Conservation (phyloP, 2,797 vertebrate genomes). For the Gephyroberyx darwinii region DNA sequence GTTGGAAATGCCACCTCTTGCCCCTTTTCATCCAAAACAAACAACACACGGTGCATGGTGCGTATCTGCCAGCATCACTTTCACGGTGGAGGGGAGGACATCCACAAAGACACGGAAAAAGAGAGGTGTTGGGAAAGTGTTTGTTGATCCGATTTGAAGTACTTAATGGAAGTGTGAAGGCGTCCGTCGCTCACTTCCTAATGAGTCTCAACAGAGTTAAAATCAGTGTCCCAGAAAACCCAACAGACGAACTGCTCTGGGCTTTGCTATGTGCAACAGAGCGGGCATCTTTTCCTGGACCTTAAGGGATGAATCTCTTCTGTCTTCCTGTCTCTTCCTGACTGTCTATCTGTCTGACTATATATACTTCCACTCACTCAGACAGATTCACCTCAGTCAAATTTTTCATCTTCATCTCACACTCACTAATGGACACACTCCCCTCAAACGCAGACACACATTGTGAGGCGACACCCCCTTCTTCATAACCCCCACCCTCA, state of each 20-base stretch:
- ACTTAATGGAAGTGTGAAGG: slow-evolving; percentile 53
- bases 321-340: neutral
- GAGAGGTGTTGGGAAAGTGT: slow-evolving; percentile 14
- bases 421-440: neutral
- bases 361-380: slow-evolving; percentile 20
- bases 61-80: slow-evolving; percentile 51
- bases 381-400: slow-evolving; percentile 19
- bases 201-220: slow-evolving; percentile 73
- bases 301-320: slow-evolving; percentile 41
- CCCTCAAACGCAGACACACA: slow-evolving; percentile 8
- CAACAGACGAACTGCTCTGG: slow-evolving; percentile 46
- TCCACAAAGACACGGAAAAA: slow-evolving; percentile 21
- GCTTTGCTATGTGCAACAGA: slow-evolving; percentile 43
- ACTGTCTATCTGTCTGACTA: slow-evolving; percentile 9
- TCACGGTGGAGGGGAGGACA: slow-evolving; percentile 45
- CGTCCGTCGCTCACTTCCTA: slow-evolving; percentile 64
- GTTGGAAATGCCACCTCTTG: slow-evolving; percentile 70
- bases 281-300: slow-evolving; percentile 42
- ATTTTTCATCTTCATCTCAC: slow-evolving; percentile 28
- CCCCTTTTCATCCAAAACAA: slow-evolving; percentile 64
- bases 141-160: slow-evolving; percentile 45
- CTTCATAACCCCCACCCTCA: slow-evolving; percentile 16
- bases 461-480: slow-evolving; percentile 42
- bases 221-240: slow-evolving; percentile 61
- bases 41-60: slow-evolving; percentile 55